Base-by-base conservation (phyloP, 2,797 vertebrate species). In the Falco peregrinus region DNA sequence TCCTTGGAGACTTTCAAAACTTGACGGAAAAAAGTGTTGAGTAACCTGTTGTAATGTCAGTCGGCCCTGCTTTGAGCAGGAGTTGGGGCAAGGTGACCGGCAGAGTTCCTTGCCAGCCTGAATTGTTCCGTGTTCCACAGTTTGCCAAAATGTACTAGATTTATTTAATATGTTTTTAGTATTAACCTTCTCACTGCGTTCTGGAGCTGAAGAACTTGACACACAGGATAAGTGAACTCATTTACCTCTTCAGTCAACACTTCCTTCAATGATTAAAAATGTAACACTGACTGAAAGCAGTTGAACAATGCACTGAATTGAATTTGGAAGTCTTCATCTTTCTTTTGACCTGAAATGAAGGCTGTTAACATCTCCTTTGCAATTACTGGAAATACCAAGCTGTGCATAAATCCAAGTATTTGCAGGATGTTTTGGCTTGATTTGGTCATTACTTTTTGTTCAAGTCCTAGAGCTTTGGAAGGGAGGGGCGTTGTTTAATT, bases 221-320 rank as follows among this genome's bases (percentile, higher is more conserved):
- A 16, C 1, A 1, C 35, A 24, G 41, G 28, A 65, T 20, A 78
- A 80, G 16, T 64, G 57, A 87, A 73, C 45, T 84, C 25, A 13
- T 85, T 81, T 83, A 47, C 56, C 26, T 71, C n/a, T 76, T 95
- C 76, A 50, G 45, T 89, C 78, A 89, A 69, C 68, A 4, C 78
- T 70, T 78, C 51, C 19, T 61, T 89, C 73, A 35, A 0, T 83
- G 76, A 91, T 94, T 89, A 93, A 93, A 96, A 93, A 91, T 89
- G 71, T 73, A 89, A n/a, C 41, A 16, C 16, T 57, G 70, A 28
- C 68, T 76, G 73, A 90, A 90, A 88, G 45, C 56, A 81, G 60
- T 51, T 73, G 71, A 87, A 70, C 84, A 82, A 60, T 81, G 64
- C 41, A 13, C 16, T 39, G 65, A 65, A 20, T 56, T 81, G 53